Base-by-base conservation (phyloP, 2,797 vertebrate genomes). In the Hirundo rustica region DNA sequence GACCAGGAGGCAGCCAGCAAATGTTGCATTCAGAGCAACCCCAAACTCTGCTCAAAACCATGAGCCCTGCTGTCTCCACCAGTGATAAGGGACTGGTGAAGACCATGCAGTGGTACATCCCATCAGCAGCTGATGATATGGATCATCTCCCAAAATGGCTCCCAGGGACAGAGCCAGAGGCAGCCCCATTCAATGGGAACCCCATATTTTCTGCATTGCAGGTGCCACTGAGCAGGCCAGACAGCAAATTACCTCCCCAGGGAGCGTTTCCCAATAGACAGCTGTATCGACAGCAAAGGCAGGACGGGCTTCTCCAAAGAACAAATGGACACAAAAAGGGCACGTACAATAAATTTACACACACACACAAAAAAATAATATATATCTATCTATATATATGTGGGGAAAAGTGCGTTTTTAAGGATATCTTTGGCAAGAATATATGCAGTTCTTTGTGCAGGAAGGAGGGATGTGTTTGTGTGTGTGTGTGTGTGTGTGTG, bases 381-480 rank as follows among this genome's bases (percentile, higher is more conserved):
- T 85, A 64, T 54, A 73, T 62, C 51, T 77, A 89, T 84, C 89
- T 85, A 93, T 84, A 96, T 95, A 91, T 96, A 86, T 93, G 83
- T 82, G 95, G 96, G 93, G 95, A 5, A 98, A 98, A 98, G 97
- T 98, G 98, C 98, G 96, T 98, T 96, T 97, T 95, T 91, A 97
- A 97, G 91, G 93, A 93, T 97, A 96, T 98, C 98, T 98, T 98
- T 98, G 98, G 98, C 98, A 98, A 98, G 96, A 98, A 97, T 96
- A 97, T 95, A 97, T 97, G 96, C 95, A 95, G 94, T 95, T 97
- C 85, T 92, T 90, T 95, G 94, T 96, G 96, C 93, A 82, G 78
- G 89, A 96, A 92, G 83, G 80, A 93, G 85, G 89, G 86, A 80
- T 96, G 72, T 89, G 77, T 95, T 27, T 90, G 64, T 96, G 71